These are phyloP conservation scores for Enteromius trimaculatus DNA, from an alignment of 2,797 vertebrate genomes.

Conservation along the genomic window DNA sequence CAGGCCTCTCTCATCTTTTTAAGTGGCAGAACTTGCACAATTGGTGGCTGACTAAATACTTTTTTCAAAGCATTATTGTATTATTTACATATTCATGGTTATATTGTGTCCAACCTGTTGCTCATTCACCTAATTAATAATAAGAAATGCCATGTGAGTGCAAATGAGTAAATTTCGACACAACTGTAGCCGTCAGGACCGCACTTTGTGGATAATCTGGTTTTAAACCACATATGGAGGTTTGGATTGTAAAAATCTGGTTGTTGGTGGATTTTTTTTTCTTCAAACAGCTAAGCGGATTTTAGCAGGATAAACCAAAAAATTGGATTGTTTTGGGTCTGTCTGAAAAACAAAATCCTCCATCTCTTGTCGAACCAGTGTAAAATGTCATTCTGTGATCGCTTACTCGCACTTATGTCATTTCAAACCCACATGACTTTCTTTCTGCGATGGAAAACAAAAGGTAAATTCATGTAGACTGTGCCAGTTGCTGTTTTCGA, in stretches of 20 bases:
- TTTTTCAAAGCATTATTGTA: not conserved
- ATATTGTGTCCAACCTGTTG: not conserved
- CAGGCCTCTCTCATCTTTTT: no score
- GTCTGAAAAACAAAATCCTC: not conserved
- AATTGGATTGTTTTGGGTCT: not conserved
- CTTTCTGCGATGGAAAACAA: not conserved
- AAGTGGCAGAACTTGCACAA: no score
- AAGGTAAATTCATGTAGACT: not conserved
- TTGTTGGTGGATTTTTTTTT: no score
- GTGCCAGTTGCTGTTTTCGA: not conserved
- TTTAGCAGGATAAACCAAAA: not conserved
- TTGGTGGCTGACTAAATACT: no score
- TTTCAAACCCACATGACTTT: not conserved
- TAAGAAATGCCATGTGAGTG: not conserved
- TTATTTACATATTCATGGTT: constrained; percentile 2
- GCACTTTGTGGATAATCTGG: not conserved
- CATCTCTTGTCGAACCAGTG: not conserved
- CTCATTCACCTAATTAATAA: not conserved
- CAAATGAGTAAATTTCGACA: not conserved
- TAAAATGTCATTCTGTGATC: not conserved
- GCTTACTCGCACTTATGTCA: not conserved
- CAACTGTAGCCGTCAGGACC: not conserved
- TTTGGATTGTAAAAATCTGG: constrained; percentile 4
- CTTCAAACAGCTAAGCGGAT: not conserved
- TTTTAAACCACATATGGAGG: not conserved